A percentile compares a stretch with the other conserved stretches of the same genome.
These are phyloP conservation scores for Cremastobaeus sp. DNA, from an alignment of 2,888 invertebrate species.

Conservation along the genomic window DNA sequence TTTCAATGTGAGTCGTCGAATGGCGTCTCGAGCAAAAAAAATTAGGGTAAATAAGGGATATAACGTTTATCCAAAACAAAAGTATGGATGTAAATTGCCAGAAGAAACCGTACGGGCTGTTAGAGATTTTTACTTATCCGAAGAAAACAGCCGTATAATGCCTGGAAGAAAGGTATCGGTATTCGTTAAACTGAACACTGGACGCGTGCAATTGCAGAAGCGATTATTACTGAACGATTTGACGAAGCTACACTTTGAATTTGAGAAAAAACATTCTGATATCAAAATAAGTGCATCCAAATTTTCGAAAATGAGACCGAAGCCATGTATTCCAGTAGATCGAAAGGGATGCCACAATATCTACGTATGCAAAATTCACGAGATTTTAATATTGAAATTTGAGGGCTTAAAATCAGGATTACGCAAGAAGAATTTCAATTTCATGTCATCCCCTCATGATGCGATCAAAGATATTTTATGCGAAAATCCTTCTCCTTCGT, in stretches of 20 bases:
- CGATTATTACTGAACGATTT: slow-evolving; percentile 14
- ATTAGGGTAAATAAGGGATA: slow-evolving; percentile 1
- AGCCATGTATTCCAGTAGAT: slow-evolving; percentile 9
- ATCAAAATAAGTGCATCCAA: slow-evolving; percentile 9
- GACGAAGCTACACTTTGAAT: slow-evolving; percentile 12
- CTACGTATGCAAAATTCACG: too few relatives aligned
- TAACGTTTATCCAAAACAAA: too few relatives aligned
- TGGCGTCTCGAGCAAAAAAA: slow-evolving; percentile 16
- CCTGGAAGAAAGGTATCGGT: slow-evolving; percentile 15
- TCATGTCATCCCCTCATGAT: slow-evolving; percentile 1
- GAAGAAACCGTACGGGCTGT: too few relatives aligned
- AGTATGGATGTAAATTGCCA: too few relatives aligned
- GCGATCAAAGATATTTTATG: slow-evolving; percentile 18
- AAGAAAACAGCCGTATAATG: slow-evolving; percentile 15
- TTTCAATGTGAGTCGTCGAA: slow-evolving; percentile 13
- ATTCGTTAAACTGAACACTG: not conserved
- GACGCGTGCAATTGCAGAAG: slow-evolving; percentile 4
- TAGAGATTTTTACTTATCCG: slow-evolving; percentile 22
- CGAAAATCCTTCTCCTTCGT: slow-evolving; percentile 4
- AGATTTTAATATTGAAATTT: slow-evolving; percentile 22
- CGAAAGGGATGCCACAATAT: too few relatives aligned
- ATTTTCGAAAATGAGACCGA: slow-evolving; percentile 17
- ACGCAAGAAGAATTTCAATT: not conserved
- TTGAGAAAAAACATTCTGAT: slow-evolving; percentile 9
- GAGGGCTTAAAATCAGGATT: slow-evolving; percentile 4